These are phyloP conservation scores for Salticus scenicus DNA, from an alignment of 2,888 invertebrate species.

Conservation along the genomic window DNA sequence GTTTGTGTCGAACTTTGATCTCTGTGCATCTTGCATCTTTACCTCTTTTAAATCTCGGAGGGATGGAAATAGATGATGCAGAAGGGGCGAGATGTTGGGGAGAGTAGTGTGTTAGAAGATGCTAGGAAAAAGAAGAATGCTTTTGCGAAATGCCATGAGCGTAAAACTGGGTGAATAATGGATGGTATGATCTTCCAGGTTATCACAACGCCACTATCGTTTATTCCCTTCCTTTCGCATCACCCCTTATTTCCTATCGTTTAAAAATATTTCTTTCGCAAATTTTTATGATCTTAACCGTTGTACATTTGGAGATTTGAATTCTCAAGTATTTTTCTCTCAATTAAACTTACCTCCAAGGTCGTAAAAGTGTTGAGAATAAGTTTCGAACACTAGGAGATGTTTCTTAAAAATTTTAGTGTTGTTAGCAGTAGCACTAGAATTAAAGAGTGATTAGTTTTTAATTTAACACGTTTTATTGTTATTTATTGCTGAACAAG, in stretches of 20 bases:
- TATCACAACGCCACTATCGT: conserved; percentile 53
- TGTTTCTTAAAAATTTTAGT: no score
- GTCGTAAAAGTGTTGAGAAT: no score
- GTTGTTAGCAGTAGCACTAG: no score
- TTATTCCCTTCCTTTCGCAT: conserved; percentile 25
- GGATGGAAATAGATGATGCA: conserved; percentile 59
- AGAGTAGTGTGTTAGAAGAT: conserved; percentile 20
- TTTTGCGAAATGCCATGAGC: conserved; percentile 50
- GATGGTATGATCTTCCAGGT: conserved; percentile 40
- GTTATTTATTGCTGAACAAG: no score
- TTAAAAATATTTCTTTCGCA: conserved; percentile 44
- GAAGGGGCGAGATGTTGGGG: conserved; percentile 46
- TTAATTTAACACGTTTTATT: no score
- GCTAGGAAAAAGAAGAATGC: conserved; percentile 39
- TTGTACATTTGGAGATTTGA: no score
- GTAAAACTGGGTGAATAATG: conserved; percentile 53
- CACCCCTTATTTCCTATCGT: conserved; percentile 19
- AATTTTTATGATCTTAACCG: no score
- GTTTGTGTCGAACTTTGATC: conserved; percentile 68
- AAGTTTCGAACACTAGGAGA: no score
- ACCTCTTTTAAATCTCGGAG: conserved; percentile 55
- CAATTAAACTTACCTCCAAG: no score
- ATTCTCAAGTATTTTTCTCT: no score
- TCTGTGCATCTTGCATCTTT: conserved; percentile 48
- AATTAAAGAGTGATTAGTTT: no score